Conservation (phyloP, 1,140 invertebrate species). For the Hylaeus anthracinus region DNA sequence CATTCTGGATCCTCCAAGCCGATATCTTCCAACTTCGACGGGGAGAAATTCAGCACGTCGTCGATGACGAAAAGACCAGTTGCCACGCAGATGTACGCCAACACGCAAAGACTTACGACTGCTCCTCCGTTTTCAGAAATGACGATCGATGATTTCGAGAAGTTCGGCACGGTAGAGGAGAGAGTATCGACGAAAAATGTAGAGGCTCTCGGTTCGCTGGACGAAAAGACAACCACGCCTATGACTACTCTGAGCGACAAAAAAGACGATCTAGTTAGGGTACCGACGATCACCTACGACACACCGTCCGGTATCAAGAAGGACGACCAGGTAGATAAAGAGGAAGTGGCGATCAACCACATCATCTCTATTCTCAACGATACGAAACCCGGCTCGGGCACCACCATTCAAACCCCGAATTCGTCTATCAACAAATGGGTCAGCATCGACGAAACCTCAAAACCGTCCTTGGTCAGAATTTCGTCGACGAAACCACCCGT, state of each 20-base stretch:
- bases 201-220: conserved; percentile 26
- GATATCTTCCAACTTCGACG: neutral
- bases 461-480: conserved; percentile 57
- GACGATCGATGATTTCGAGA: conserved; percentile 18
- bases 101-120: conserved; percentile 32
- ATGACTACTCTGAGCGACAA: conserved; percentile 55
- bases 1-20: conserved; percentile 4
- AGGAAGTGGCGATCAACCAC: conserved; percentile 80
- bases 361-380: conserved; percentile 86
- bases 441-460: conserved; percentile 76
- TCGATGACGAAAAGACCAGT: conserved; percentile 24
- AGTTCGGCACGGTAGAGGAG: conserved; percentile 36
- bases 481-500: conserved; percentile 59
- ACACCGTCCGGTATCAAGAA: conserved; percentile 75
- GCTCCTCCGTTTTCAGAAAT: neutral
- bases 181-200: conserved; percentile 55
- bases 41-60: conserved; percentile 16
- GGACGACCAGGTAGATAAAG: conserved; percentile 72
- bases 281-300: conserved; percentile 81
- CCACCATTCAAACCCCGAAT: conserved; percentile 63
- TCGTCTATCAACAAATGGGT: conserved; percentile 80
- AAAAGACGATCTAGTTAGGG: conserved; percentile 76
- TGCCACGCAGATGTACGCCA: conserved; percentile 43
- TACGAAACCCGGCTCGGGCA: conserved; percentile 77
- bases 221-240: conserved; percentile 67